Evolutionary conservation across 2,113 vertebrate species (phyloP), one percentile per base, ranked within the genome.

Genomic region (Indicator maculatus): DNA sequence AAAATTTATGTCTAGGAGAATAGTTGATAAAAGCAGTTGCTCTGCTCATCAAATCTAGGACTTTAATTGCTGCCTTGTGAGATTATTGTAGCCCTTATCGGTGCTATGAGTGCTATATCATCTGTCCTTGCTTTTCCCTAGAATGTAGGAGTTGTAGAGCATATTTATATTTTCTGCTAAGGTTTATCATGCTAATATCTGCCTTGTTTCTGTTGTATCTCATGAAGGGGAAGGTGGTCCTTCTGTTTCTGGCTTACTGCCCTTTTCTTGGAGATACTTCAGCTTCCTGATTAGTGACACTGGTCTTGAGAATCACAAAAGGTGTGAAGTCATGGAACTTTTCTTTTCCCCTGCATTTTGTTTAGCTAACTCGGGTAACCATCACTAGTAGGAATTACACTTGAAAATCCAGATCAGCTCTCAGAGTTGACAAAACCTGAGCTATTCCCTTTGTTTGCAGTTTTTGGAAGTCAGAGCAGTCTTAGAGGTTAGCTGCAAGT

Each of bases 261-360:
- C 1, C 61, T 85, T 74, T 77, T 75, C 11, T 55, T 8, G 2
- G 5, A 72, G 20, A 3, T 73, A 2, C 1, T 50, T 7, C 50
- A 80, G 15, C 28, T 79, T 90, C 12, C 52, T 47, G 19, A 31
- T 69, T 28, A 50, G 17, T 28, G 33, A 88, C 67, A 31, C 31
- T 80, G 14, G 70, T 11, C 6, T 71, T 2, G 2, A 56, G 52
- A 82, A 88, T 26, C 13, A 20, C 58, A 78, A 45, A 74, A 44
- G 13, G 39, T 21, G 3, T n/a, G 74, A 83, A 10, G 9, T 4
- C 1, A 1, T 39, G 0, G 16, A 16, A 41, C 6, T 41, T 18
- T 58, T 39, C 70, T 56, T 72, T 21, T 5, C 2, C 6, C 33
- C 9, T 38, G 6, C 12, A 52, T 12, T 77, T 73, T 38, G 2